A percentile compares a stretch with the other conserved stretches of the same genome.
phyloP scores from a whole-genome alignment of 2,113 vertebrate genomes.

The Rhagologus leucostigma region DNA sequence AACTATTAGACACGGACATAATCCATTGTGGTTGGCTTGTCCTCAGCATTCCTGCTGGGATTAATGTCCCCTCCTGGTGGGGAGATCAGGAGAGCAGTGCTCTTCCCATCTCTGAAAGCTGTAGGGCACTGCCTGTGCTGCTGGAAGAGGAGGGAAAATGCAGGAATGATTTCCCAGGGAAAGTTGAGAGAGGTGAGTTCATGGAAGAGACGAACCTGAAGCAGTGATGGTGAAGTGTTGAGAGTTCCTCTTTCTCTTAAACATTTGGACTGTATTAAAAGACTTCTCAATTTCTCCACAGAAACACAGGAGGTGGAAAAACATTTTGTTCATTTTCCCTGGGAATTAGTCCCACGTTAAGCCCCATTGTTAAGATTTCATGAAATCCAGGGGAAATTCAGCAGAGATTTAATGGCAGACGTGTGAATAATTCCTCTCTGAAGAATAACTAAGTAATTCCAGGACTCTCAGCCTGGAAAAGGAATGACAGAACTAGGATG shows the following conservation, averaged over 20 bases:
- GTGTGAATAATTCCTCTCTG: neutral
- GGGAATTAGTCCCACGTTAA: fast-evolving
- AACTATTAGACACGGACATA: fast-evolving
- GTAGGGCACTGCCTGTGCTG: neutral
- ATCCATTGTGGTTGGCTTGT: neutral
- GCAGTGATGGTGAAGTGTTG: too few species aligned
- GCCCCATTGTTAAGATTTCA: neutral
- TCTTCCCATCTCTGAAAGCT: neutral
- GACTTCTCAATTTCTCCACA: neutral
- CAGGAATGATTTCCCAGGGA: neutral
- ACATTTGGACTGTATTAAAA: neutral
- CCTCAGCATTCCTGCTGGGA: neutral
- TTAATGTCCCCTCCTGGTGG: neutral
- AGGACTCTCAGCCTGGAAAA: neutral
- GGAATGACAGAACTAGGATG: neutral
- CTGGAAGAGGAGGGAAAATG: neutral
- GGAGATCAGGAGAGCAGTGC: neutral
- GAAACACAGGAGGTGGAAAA: neutral
- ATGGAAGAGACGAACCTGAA: neutral
- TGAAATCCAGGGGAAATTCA: neutral
- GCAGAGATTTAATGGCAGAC: neutral
- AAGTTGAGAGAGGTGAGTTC: neutral
- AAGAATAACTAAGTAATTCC: neutral
- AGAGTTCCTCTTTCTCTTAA: neutral
- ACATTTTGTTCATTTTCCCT: neutral